phyloP scores from a whole-genome alignment of 2,888 invertebrate species.

The Agapostemon virescens region DNA sequence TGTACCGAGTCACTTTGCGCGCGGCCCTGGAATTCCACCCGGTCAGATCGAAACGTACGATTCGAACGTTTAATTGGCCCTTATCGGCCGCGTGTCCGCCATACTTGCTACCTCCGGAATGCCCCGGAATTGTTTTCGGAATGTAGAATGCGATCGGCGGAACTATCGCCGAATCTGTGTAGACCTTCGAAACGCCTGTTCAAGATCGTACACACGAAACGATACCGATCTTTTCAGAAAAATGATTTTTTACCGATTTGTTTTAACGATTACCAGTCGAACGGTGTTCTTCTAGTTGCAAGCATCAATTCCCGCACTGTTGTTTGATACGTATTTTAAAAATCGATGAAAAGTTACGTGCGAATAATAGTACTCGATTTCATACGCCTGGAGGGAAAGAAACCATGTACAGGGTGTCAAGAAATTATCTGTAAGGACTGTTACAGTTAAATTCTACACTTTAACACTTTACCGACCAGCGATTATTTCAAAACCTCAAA shows the following conservation, averaged over 20 bases:
- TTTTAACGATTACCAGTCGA: no score
- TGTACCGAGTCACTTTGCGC: not conserved
- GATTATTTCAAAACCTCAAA: no score
- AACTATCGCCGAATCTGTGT: constrained; percentile 10
- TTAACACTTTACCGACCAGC: no score
- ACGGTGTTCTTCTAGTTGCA: no score
- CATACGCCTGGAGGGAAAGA: no score
- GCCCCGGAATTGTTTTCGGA: not conserved
- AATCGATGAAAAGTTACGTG: no score
- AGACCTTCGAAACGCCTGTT: not conserved
- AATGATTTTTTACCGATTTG: not conserved
- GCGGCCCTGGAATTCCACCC: constrained; percentile 21
- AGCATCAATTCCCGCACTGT: no score
- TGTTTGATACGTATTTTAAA: no score
- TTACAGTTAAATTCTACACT: no score
- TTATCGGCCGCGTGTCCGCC: constrained; percentile 20
- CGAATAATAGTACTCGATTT: no score
- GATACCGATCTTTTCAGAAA: not conserved
- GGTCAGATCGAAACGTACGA: constrained; percentile 34
- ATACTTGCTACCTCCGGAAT: constrained; percentile 11
- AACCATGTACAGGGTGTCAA: no score
- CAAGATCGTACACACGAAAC: not conserved
- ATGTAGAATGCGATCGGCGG: constrained; percentile 6
- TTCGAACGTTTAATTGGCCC: constrained; percentile 41
- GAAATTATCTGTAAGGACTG: no score